Evolutionary conservation across 2,888 invertebrate genomes (phyloP).

Genomic region (Hypena proboscidalis): DNA sequence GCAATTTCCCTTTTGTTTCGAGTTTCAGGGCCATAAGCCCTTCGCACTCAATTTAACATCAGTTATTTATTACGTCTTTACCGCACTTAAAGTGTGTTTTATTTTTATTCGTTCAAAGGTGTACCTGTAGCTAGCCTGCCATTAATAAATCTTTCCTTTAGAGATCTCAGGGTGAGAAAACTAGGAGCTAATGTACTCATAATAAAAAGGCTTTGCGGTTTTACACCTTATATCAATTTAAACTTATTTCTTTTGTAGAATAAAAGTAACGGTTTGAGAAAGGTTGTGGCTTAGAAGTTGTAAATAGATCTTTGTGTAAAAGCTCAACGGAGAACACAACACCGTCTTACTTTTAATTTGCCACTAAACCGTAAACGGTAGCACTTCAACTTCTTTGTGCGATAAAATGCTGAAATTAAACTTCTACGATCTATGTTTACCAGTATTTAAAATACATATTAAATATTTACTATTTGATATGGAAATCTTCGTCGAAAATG

Average conservation of each 20-base stretch:
- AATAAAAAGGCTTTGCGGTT: slow-evolving; percentile 50
- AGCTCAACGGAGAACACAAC: no score
- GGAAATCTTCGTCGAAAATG: no score
- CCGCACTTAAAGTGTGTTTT: slow-evolving; percentile 70
- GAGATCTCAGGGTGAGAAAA: slow-evolving; percentile 66
- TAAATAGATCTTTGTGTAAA: no score
- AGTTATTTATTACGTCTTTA: slow-evolving; percentile 78
- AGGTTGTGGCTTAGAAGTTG: no score
- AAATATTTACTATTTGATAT: no score
- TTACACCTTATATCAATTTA: slow-evolving; percentile 35
- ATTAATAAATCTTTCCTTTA: slow-evolving; percentile 65
- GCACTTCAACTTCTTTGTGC: no score
- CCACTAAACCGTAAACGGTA: no score
- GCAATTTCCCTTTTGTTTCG: slow-evolving; percentile 62
- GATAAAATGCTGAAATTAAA: no score
- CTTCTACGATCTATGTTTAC: no score
- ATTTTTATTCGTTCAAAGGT: slow-evolving; percentile 60
- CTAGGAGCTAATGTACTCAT: slow-evolving; percentile 60
- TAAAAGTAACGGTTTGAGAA: not conserved
- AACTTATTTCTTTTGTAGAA: slow-evolving; percentile 2
- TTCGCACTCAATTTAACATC: slow-evolving; percentile 81
- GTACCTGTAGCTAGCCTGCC: slow-evolving; percentile 57
- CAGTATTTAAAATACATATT: no score
- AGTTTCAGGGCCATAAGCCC: slow-evolving; percentile 73
- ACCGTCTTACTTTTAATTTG: no score